Base-by-base conservation (phyloP, 2,113 vertebrate genomes). In the Poicephalus meyeri region DNA sequence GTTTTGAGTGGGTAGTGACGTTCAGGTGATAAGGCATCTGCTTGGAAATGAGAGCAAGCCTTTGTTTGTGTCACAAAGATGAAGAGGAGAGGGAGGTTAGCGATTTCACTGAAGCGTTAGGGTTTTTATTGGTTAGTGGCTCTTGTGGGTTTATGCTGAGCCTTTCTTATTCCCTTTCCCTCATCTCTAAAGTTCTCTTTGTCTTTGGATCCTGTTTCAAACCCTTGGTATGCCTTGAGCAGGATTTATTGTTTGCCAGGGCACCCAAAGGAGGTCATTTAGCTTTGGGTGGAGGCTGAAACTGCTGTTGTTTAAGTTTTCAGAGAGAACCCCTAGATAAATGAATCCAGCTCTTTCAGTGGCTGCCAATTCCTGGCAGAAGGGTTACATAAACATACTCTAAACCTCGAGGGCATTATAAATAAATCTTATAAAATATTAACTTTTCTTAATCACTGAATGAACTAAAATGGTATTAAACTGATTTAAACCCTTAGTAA, bases 311-410 rank as follows among this genome's bases (percentile, higher is more conserved):
- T 91, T 95, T 94, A 92, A 89, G 70, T 95, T 95, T 92, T 92
- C 89, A 70, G 91, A 74, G 81, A 91, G 94, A 96, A 94, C 91
- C 91, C 87, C 93, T 85, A 95, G 95, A 97, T 95, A 96, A 96
- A 95, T 61, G 41, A 96, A 96, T 95, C 74, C 89, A 93, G 85
- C n/a, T 93, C 95, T 97, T 97, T 96, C 89, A 96, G 91, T 77
- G 87, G 91, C 89, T 96, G 95, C 93, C 94, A 96, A 18, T 91
- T 95, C 66, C 58, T 97, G 84, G 74, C 73, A 95, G 81, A 95
- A 97, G 87, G 93, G 94, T 96, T 96, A 95, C 84, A 91, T 96
- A 96, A 96, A 96, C 89, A 96, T 93, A 91, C 89, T 83, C 74
- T 89, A 96, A 96, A 88, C 84, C 93, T 89, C 85, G 77, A 93